These are phyloP conservation scores for Odontomachus brunneus DNA, from an alignment of 1,140 invertebrate species.

Conservation along the genomic window DNA sequence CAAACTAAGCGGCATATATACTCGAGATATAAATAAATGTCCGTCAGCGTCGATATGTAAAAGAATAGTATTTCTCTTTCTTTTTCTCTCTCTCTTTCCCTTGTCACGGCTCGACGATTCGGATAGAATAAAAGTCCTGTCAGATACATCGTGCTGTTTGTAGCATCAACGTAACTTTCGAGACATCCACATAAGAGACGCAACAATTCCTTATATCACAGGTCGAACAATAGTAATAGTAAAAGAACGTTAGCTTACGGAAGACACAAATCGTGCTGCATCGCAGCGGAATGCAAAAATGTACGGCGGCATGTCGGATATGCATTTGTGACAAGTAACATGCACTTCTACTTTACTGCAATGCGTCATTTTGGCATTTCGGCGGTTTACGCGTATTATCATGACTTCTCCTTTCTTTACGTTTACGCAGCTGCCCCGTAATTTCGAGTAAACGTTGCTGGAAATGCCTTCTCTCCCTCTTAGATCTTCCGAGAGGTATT, in stretches of 20 bases:
- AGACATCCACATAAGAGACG: not conserved
- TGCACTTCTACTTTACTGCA: constrained; percentile 16
- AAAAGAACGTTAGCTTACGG: not conserved
- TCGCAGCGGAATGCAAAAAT: not conserved
- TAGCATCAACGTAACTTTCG: constrained; percentile 8
- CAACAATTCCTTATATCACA: constrained; percentile 9
- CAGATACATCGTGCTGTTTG: not conserved
- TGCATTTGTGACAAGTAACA: constrained; percentile 17
- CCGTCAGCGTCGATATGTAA: not conserved
- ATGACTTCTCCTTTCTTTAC: constrained; percentile 18
- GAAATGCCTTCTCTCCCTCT: constrained; percentile 19
- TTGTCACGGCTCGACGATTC: not conserved
- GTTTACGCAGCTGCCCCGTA: not conserved
- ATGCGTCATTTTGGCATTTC: constrained; percentile 6
- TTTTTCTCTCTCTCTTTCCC: not conserved
- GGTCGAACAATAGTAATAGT: not conserved
- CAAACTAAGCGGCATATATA: not conserved
- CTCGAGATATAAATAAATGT: not conserved
- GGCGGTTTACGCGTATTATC: constrained; percentile 7
- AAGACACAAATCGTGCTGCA: constrained; percentile 11
- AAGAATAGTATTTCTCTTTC: not conserved
- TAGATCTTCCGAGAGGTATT: constrained; percentile 2
- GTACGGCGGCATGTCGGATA: not conserved
- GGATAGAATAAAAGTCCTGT: not conserved
- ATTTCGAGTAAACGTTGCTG: constrained; percentile 23